A percentile compares a stretch with the other conserved stretches of the same genome.
Conservation (phyloP, 2,113 vertebrate species). For the Crotalus viridis region DNA sequence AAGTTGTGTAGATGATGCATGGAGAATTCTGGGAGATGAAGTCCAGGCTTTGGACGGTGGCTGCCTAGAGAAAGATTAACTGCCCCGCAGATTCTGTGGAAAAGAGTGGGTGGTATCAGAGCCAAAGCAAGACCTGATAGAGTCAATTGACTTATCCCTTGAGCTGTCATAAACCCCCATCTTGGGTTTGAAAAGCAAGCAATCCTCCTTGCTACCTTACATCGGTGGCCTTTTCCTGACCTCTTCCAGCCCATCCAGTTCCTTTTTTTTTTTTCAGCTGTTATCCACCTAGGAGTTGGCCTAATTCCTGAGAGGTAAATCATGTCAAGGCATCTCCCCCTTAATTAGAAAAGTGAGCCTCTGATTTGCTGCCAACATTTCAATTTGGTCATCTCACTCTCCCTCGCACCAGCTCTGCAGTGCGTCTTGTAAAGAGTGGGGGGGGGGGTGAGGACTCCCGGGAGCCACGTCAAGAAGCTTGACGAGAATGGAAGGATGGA, state of each 20-base stretch:
- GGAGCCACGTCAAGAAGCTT: neutral
- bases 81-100: neutral
- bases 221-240: neutral
- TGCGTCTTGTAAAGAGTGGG: neutral
- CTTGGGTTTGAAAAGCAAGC: neutral
- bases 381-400: conserved; percentile 10
- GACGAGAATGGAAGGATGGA: neutral
- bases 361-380: conserved; percentile 30
- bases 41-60: neutral
- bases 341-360: conserved; percentile 33
- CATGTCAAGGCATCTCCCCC: neutral
- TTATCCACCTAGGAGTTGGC: conserved; percentile 9
- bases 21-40: neutral
- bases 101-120: neutral
- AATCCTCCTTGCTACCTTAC: neutral
- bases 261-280: neutral
- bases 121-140: no score
- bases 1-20: neutral
- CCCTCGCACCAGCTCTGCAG: neutral
- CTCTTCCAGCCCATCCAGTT: neutral
- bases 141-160: neutral
- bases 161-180: neutral
- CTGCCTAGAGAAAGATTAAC: neutral
- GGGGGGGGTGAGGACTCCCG: neutral
- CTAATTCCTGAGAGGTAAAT: neutral